Evolutionary conservation across 1,140 invertebrate genomes (phyloP), one percentile per base, ranked within the genome.

Genomic region (Heliconius hewitsoni): DNA sequence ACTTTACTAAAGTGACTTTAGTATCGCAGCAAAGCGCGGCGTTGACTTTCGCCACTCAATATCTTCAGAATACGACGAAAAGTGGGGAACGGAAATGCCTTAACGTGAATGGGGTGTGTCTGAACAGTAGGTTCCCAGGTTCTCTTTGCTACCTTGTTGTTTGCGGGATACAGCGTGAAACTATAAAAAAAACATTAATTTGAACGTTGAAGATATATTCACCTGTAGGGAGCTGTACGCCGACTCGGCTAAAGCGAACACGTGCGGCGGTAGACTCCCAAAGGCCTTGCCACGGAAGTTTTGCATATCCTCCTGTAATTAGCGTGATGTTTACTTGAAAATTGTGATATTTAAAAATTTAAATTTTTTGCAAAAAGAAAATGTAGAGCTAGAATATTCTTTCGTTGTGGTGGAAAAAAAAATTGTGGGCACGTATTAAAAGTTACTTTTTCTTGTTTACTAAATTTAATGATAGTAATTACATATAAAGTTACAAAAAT

Each of bases 221-320:
- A 95, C 95, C 90, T 96, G 95, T 72, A 97, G 92, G 9, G 96
- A 97, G 70, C 96, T 96, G 94, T 98, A 98, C 0, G 98, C 97
- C 11, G 98, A 97, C 94, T 98, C 98, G 5, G 98, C 98, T 77
- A 98, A 94, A 8, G 98, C 98, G 93, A 98, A 99, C 19, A 98
- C 97, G 90, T 98, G 98, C 1, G 98, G 98, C 82, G 98, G 97
- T 84, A 97, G 93, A 11, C 96, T 95, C 9, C 97, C 97, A 92
- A 98, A 96, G 90, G 98, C 98, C 87, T 97, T 96, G 30, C 96
- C 97, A 87, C 97, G 96, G 92, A 98, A 98, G 86, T 96, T 96
- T 85, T 96, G 96, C 82, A 98, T 97, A 89, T 97, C 96, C 79
- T 97, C 96, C 98, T 98, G 37, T 72, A 72, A 72, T 39, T 39